Percentiles rank a stretch among this genome's conserved stretches.
Conservation (phyloP, 2,797 vertebrate genomes). For the Labeo calbasu region DNA sequence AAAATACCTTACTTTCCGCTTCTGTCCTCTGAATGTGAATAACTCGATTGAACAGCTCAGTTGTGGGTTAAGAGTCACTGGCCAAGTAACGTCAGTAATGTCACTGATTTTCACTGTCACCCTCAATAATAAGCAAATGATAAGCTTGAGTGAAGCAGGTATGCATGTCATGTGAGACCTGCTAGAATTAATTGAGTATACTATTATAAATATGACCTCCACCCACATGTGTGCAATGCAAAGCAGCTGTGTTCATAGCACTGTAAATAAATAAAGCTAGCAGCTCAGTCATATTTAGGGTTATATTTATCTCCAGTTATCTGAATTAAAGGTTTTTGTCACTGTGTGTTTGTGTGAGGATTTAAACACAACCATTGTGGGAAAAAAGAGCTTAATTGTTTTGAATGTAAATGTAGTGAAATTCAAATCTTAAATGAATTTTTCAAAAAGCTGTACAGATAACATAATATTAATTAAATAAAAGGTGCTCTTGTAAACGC, state of each 20-base stretch:
- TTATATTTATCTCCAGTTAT: background rate
- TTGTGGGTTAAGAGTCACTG: constrained; percentile 4
- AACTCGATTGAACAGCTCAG: constrained; percentile 46
- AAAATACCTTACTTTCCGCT: constrained; percentile 38
- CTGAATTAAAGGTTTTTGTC: background rate
- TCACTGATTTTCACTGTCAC: constrained; percentile 48
- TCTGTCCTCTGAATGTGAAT: constrained; percentile 49
- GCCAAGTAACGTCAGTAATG: constrained; percentile 31
- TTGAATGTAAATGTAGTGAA: too few relatives aligned
- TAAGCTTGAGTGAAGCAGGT: constrained; percentile 12
- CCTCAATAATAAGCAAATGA: constrained; percentile 31
- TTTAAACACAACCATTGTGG: background rate
- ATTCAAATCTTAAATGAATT: background rate
- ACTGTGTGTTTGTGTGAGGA: background rate
- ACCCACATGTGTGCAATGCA: background rate
- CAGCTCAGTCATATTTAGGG: background rate
- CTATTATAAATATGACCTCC: constrained; percentile 6
- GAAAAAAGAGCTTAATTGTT: background rate
- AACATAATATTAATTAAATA: too few relatives aligned
- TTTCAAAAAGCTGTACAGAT: too few relatives aligned
- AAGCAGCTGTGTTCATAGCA: background rate
- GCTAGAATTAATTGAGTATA: constrained; percentile 5
- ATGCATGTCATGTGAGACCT: background rate
- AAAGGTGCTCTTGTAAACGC: too few relatives aligned
- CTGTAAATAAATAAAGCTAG: background rate